Base-by-base conservation (phyloP, 2,888 invertebrate genomes). In the Ypsolopha sequella region DNA sequence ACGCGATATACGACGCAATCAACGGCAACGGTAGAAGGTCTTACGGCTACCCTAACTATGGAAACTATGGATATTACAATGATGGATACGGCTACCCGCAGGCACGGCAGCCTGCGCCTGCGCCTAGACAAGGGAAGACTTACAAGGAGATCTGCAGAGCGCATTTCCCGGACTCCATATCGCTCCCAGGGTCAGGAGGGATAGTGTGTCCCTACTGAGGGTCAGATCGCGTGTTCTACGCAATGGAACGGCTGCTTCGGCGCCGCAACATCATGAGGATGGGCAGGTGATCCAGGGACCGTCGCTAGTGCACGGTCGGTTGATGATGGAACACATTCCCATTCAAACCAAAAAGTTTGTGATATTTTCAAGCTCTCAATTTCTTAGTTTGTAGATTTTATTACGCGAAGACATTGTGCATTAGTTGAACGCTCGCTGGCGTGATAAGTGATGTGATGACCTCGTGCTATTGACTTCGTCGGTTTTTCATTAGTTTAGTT, bases 91-190 rank as follows among this genome's bases (percentile, higher is more conserved):
- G 52, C 50, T 41, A 53, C 52, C 41, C 51, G 51, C 63, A 64
- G 3, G 59, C 54, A 0, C 59, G 62, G 51, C 58, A 56, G 7
- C 68, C 72, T 51, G 59, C 64, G 50, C 61, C 69, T 9, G 60
- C 71, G 56, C 64, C 76, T 53, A 45, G 54, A 63, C 61, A 89
- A 77, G 76, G 71, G 38, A 88, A 89, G 60, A 87, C 91, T 1
- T 94, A 90, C 75, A 91, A 90, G 64, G 89, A 91, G 50, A 90
- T 94, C 57, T 94, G 94, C 65, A 86, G 90, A 52, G 89, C 92
- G 7, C 89, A 92, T 57, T 90, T 78, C 87, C 92, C 61, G 78
- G 88, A 72, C 63, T 88, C 91, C 0, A 62, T 65, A 35, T 73
- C 73, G 3, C 61, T 67, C 41, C 92, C 60, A 76, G 89, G 74